phyloP scores from a whole-genome alignment of 2,888 invertebrate species.

The Clusia tigrina region DNA sequence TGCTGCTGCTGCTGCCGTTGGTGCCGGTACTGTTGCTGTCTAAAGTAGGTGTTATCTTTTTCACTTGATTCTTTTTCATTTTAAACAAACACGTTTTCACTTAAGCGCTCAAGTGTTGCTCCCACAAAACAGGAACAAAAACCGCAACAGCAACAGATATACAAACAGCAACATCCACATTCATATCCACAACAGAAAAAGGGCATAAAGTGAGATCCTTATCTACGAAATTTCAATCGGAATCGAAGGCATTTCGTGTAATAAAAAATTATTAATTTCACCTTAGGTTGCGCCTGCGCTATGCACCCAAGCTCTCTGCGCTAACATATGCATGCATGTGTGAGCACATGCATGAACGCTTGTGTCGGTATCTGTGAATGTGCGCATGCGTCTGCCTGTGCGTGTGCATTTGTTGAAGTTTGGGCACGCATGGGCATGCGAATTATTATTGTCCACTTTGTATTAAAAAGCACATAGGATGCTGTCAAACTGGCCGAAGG shows the following conservation, averaged over 20 bases:
- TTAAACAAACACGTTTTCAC: no score
- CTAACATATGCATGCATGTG: neutral
- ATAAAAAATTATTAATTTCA: constrained; percentile 31
- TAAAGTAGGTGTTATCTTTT: no score
- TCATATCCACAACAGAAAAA: neutral
- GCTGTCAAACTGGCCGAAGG: neutral
- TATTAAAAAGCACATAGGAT: neutral
- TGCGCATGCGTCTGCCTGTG: neutral
- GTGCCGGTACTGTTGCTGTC: no score
- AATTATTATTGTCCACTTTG: constrained; percentile 1
- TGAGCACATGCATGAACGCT: neutral
- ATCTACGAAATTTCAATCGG: constrained; percentile 13
- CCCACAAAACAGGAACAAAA: no score
- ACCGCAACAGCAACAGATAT: no score
- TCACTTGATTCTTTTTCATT: no score
- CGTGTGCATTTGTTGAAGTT: neutral
- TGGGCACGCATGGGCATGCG: neutral
- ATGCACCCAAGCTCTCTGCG: neutral
- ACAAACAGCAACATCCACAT: no score
- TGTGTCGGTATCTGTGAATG: neutral
- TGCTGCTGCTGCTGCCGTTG: no score
- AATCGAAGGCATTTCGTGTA: constrained; percentile 20
- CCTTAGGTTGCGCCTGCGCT: constrained; percentile 20
- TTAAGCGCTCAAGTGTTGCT: no score
- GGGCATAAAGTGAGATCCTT: neutral